phyloP scores from a whole-genome alignment of 1,140 invertebrate species.

The Drosophila paulistorum region DNA sequence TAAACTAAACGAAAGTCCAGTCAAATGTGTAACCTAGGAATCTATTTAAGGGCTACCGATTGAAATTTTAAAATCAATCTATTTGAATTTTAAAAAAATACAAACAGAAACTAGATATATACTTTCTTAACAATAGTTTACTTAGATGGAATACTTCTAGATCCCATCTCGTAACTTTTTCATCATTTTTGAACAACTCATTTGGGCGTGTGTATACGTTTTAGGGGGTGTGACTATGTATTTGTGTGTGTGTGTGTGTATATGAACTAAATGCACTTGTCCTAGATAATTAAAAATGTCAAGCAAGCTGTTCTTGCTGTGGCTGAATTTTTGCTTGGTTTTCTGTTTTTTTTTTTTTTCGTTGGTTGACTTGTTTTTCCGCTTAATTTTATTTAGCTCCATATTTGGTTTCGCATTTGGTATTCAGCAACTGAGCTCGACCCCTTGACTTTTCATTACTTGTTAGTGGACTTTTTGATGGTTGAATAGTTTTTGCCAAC shows the following conservation, averaged over 20 bases:
- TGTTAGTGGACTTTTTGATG: constrained; percentile 35
- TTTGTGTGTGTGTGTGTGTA: constrained; percentile 16
- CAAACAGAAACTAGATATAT: no score
- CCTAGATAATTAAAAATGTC: constrained; percentile 78
- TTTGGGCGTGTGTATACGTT: constrained; percentile 16
- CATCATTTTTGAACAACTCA: background rate
- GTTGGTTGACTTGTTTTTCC: constrained; percentile 19
- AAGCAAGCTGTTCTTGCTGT: constrained; percentile 31
- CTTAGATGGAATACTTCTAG: background rate
- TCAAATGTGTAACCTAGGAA: no score
- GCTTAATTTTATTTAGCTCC: constrained; percentile 22
- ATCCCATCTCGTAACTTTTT: constrained; percentile 32
- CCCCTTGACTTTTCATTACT: constrained; percentile 30
- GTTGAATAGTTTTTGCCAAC: constrained; percentile 60
- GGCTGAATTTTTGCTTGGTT: constrained; percentile 32
- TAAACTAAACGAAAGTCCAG: no score
- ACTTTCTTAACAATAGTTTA: constrained; percentile 52
- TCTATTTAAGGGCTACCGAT: no score
- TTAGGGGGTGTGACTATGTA: constrained; percentile 1
- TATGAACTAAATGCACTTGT: constrained; percentile 69
- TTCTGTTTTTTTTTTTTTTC: constrained; percentile 15
- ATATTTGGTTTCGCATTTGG: constrained; percentile 29
- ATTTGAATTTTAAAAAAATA: no score
- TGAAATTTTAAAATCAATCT: no score
- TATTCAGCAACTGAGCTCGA: constrained; percentile 36